phyloP scores from a whole-genome alignment of 2,113 vertebrate genomes.

The pig (Sus scrofa) region DNA sequence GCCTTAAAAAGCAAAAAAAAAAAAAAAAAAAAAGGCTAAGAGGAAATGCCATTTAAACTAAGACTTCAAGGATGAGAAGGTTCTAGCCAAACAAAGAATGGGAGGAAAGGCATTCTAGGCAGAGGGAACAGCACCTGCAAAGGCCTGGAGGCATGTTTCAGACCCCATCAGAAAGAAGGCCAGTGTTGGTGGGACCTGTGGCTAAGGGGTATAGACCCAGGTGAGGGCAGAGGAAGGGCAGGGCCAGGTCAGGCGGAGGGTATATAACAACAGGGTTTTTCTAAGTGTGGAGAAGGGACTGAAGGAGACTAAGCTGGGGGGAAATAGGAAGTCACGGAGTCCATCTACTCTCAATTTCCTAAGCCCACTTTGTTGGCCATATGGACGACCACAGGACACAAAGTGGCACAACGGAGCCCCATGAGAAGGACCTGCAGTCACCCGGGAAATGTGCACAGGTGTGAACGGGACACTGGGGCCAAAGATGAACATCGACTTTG shows the following conservation, averaged over 20 bases:
- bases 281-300: not conserved
- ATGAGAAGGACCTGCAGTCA: rapidly evolving
- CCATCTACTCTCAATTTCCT: not conserved
- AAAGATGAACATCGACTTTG: rapidly evolving
- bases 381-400: not conserved
- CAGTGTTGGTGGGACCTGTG: not conserved
- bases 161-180: not conserved
- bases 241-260: not conserved
- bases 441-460: rapidly evolving
- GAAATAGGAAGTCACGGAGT: not conserved
- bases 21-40: too few relatives aligned
- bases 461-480: rapidly evolving
- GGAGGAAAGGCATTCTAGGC: not conserved
- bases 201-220: not conserved
- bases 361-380: not conserved
- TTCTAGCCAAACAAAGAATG: too few relatives aligned
- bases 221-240: not conserved
- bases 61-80: not conserved
- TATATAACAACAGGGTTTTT: not conserved
- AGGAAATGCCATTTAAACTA: not conserved
- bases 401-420: too few relatives aligned
- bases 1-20: too few relatives aligned
- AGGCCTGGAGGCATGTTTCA: not conserved
- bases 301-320: not conserved
- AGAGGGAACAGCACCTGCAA: too few relatives aligned